Percentiles rank a stretch among this genome's conserved stretches.
These are phyloP conservation scores for Scaptomyza graminum DNA, from an alignment of 1,140 invertebrate species.

Conservation along the genomic window DNA sequence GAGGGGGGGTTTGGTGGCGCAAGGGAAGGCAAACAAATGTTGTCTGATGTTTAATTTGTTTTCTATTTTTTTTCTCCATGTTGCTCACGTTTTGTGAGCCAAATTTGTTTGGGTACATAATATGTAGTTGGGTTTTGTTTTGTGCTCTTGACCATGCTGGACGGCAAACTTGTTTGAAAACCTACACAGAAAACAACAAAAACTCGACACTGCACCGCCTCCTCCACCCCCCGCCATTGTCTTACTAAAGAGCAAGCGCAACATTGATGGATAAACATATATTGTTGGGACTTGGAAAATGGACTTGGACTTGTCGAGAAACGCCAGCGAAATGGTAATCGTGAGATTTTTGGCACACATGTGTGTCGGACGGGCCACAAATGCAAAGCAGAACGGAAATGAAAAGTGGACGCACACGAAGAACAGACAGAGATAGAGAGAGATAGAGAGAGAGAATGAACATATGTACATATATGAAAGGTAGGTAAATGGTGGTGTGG, in stretches of 20 bases:
- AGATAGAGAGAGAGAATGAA: too few species aligned
- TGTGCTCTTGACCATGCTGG: slow-evolving; percentile 48
- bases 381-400: slow-evolving; percentile 59
- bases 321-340: slow-evolving; percentile 12
- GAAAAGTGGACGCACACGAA: slow-evolving; percentile 66
- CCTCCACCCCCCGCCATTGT: slow-evolving; percentile 6
- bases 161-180: slow-evolving; percentile 51
- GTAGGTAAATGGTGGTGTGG: background rate
- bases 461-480: too few species aligned
- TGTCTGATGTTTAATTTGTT: slow-evolving; percentile 49
- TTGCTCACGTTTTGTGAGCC: slow-evolving; percentile 44
- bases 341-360: slow-evolving; percentile 64
- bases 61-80: slow-evolving; percentile 39
- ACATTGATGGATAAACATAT: background rate
- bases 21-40: background rate
- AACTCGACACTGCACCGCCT: slow-evolving; percentile 6
- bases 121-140: background rate
- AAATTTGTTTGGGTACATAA: slow-evolving; percentile 7
- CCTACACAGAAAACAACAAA: slow-evolving; percentile 14
- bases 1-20: background rate
- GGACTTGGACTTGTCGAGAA: too few species aligned
- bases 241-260: slow-evolving; percentile 7
- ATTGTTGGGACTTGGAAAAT: too few species aligned
- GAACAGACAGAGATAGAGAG: background rate
- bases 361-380: slow-evolving; percentile 18